Conservation (phyloP, 2,888 invertebrate genomes). For the Hyppa rectilinea region DNA sequence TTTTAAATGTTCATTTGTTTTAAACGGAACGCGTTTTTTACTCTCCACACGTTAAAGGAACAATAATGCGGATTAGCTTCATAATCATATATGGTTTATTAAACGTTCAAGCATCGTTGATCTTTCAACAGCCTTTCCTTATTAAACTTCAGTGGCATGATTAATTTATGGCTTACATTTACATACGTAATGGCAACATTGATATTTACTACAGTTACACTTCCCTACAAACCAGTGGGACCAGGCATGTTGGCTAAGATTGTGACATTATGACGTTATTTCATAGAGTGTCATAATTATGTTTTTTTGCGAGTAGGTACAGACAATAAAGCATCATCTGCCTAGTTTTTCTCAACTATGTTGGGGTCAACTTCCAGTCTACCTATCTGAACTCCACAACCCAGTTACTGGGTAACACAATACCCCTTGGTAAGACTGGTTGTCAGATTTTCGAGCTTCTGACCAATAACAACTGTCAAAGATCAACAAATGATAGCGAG, state of each 20-base stretch:
- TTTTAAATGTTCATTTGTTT: slow-evolving; percentile 45
- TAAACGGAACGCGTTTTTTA: slow-evolving; percentile 36
- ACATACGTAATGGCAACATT: slow-evolving; percentile 11
- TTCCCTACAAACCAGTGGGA: slow-evolving; percentile 3
- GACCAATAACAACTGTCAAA: too few species aligned
- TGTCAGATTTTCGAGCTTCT: too few species aligned
- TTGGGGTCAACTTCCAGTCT: too few species aligned
- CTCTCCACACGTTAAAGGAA: slow-evolving; percentile 4
- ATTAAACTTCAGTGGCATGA: slow-evolving; percentile 13
- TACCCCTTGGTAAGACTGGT: too few species aligned
- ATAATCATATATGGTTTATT: slow-evolving; percentile 12
- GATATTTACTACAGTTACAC: not conserved
- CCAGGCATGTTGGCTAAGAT: slow-evolving; percentile 4
- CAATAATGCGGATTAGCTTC: slow-evolving; percentile 5
- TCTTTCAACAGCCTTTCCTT: slow-evolving; percentile 32
- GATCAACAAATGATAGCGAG: too few species aligned
- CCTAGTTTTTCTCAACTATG: too few species aligned
- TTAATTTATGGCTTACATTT: slow-evolving; percentile 1
- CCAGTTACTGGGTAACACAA: too few species aligned
- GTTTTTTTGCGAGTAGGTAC: not conserved
- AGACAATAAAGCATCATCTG: too few species aligned
- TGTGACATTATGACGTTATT: not conserved
- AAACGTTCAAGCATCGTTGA: slow-evolving; percentile 36
- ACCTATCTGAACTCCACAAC: too few species aligned
- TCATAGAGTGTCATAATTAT: not conserved